Base-by-base conservation (phyloP, 2,888 invertebrate species). In the Leucozona laternaria region DNA sequence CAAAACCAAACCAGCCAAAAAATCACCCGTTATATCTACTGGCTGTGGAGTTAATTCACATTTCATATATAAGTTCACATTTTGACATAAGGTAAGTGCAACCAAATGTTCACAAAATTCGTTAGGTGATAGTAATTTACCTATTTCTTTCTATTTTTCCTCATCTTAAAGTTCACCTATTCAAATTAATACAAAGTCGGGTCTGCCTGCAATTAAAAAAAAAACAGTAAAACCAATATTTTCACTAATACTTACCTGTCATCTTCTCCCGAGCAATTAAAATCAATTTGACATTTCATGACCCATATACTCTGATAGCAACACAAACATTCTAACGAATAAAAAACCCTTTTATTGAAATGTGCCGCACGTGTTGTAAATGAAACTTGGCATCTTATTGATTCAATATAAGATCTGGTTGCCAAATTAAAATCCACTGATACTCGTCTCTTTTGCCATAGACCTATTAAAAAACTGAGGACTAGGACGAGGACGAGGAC, bases 381-480 rank as follows among this genome's bases (percentile, higher is more conserved):
- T 45, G 22, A 25, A 60, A 28, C 66, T 68, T 71, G 53, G 66
- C 58, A 66, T 22, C 57, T 71, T 70, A 50, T 58, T 45, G 72
- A 71, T 17, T 64, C 48, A n/a, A n/a, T 15, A 11, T 48, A n/a
- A 43, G n/a, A 20, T 58, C 62, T 66, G 64, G 25, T 84, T 72
- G 40, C 77, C 25, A 81, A 86, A 81, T 86, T 81, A 73, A 78
- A 81, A 70, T 25, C 31, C 40, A 62, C 28, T 50, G 22, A 28
- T 25, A 25, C 20, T 15, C 13, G 34, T 31, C 64, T 40, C 20
- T 31, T 20, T 50, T 31, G 34, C 22, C 34, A 34, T 15, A 50
- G 48, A 20, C 50, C 68, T 11, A 22, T 15, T 37, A 37, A 50
- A 15, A 37, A 64, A 64, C n/a, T n/a, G n/a, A n/a, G n/a, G n/a